phyloP scores from a whole-genome alignment of 2,113 vertebrate species.

The Gambusia holbrooki region DNA sequence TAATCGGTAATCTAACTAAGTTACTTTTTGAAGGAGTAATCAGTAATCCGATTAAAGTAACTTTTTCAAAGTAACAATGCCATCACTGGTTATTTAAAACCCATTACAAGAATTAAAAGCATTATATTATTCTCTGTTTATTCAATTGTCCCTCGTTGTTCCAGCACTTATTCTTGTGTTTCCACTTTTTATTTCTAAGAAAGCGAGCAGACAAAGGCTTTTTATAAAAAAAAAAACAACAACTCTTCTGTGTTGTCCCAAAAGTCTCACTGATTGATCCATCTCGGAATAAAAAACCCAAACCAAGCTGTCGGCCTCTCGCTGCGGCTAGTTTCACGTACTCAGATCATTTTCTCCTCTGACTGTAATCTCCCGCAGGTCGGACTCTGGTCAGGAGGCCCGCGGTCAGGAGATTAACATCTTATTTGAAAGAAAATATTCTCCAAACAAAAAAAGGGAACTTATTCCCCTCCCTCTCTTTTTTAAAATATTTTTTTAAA shows the following conservation, averaged over 20 bases:
- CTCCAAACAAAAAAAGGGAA: background rate
- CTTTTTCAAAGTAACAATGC: too few species aligned
- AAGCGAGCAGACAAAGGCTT: constrained; percentile 18
- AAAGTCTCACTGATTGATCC: constrained; percentile 1
- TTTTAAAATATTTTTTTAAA: background rate
- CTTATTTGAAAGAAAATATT: constrained; percentile 20
- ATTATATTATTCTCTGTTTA: background rate
- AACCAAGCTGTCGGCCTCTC: background rate
- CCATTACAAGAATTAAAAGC: too few species aligned
- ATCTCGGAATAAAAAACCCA: constrained; percentile 11
- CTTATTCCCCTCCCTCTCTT: too few species aligned
- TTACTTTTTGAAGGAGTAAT: too few species aligned
- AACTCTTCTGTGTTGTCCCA: background rate
- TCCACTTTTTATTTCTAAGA: background rate
- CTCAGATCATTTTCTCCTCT: background rate
- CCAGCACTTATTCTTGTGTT: background rate
- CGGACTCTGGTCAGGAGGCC: constrained; percentile 7
- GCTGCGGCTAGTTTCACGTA: background rate
- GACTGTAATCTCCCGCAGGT: constrained; percentile 3
- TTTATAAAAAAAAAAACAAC: background rate
- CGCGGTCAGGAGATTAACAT: background rate
- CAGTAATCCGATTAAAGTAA: too few species aligned
- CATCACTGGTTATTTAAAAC: background rate
- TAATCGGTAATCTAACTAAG: too few species aligned
- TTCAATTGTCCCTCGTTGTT: background rate